These are phyloP conservation scores for Dinothrombium tinctorium DNA, from an alignment of 1,140 invertebrate species.

Conservation along the genomic window DNA sequence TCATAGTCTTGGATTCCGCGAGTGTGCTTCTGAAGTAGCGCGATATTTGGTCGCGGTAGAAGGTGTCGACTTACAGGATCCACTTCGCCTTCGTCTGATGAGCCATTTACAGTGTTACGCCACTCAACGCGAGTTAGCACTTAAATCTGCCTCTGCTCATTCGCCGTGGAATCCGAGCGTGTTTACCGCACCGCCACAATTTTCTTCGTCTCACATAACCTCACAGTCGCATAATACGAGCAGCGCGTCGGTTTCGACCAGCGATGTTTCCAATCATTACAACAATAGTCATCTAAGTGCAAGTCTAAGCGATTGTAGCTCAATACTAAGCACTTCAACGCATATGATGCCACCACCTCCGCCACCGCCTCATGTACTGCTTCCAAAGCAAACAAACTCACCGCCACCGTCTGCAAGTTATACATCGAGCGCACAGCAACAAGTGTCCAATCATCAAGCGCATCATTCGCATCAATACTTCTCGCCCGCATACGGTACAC, in stretches of 20 bases:
- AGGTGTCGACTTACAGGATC: slow-evolving; percentile 81
- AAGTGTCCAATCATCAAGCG: too few relatives aligned
- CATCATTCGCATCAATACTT: too few relatives aligned
- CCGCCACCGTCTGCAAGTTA: too few relatives aligned
- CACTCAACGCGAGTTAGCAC: slow-evolving; percentile 54
- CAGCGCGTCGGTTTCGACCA: background rate
- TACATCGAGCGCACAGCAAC: slow-evolving; percentile 6
- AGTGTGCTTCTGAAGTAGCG: slow-evolving; percentile 80
- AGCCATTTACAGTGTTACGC: slow-evolving; percentile 74
- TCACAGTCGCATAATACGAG: too few relatives aligned
- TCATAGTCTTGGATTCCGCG: slow-evolving; percentile 78
- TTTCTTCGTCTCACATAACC: too few relatives aligned
- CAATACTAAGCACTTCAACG: too few relatives aligned
- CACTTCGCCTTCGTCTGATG: slow-evolving; percentile 60
- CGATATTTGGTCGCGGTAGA: slow-evolving; percentile 75
- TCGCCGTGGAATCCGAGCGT: slow-evolving; percentile 18
- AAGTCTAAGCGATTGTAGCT: too few relatives aligned
- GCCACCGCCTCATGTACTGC: slow-evolving; percentile 11
- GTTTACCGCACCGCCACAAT: slow-evolving; percentile 9
- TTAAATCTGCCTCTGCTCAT: slow-evolving; percentile 17
- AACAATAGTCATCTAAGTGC: too few relatives aligned
- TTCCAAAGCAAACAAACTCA: too few relatives aligned
- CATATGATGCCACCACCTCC: slow-evolving; percentile 10
- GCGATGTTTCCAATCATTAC: background rate
- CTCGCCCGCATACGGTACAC: too few relatives aligned